Conservation (phyloP, 2,113 vertebrate genomes). For the Pelusios castaneus region DNA sequence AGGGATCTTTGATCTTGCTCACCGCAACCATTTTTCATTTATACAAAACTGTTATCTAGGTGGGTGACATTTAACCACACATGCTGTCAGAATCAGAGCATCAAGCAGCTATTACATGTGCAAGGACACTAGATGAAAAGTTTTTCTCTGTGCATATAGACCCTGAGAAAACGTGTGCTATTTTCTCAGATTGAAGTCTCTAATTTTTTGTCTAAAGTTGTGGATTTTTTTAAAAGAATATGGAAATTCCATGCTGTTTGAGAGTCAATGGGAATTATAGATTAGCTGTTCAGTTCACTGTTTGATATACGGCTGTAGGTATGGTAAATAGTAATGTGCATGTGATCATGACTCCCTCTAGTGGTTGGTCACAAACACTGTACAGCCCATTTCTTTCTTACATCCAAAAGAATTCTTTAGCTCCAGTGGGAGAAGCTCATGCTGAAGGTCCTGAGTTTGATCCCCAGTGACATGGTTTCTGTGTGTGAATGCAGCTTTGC, state of each 20-base stretch:
- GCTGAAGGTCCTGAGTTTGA: not conserved
- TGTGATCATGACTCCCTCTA: constrained; percentile 55
- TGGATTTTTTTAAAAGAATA: not conserved
- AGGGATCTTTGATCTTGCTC: not conserved
- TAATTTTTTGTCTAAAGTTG: not conserved
- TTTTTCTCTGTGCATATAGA: not conserved
- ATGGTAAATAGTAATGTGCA: not conserved
- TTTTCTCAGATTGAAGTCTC: not conserved
- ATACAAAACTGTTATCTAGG: not conserved
- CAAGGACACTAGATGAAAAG: not conserved
- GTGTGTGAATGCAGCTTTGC: not conserved
- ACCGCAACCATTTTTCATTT: not conserved
- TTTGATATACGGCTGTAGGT: not conserved
- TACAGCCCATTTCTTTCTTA: not conserved
- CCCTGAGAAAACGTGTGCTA: not conserved
- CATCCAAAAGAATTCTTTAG: not conserved
- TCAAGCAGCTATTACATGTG: no score
- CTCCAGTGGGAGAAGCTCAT: not conserved
- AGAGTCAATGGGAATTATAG: not conserved
- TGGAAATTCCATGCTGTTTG: not conserved
- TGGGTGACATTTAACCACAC: not conserved
- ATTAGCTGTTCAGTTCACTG: not conserved
- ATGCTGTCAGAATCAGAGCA: not conserved
- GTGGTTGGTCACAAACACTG: not conserved
- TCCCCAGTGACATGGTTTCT: no score